Conservation (phyloP, 2,797 vertebrate genomes). For the Tragopan temminckii region DNA sequence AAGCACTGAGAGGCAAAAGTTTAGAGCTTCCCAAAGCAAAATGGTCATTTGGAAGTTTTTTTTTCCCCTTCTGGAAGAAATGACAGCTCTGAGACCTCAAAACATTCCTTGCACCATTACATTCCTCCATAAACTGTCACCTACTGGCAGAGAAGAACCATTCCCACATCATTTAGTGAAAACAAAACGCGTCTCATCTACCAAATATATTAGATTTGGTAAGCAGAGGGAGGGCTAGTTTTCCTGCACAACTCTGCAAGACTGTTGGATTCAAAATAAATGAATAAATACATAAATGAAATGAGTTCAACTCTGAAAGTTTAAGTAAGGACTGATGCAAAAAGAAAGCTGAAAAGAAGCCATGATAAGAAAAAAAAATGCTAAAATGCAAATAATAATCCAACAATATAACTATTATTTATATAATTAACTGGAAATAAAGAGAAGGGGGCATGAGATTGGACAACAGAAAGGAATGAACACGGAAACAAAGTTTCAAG, state of each 20-base stretch:
- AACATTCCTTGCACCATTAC: neutral
- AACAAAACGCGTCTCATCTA: neutral
- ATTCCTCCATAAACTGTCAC: too few species aligned
- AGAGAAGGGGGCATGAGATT: accelerated
- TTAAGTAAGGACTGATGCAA: neutral
- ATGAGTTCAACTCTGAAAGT: neutral
- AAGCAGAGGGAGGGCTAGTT: neutral
- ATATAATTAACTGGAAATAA: neutral
- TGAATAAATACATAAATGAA: neutral
- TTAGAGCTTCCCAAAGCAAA: neutral
- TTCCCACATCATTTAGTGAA: neutral
- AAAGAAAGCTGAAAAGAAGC: neutral
- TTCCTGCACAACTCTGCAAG: neutral
- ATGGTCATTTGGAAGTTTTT: neutral
- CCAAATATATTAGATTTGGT: neutral
- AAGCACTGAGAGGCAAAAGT: neutral
- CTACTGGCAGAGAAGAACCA: neutral
- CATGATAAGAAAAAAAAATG: accelerated
- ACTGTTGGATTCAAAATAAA: neutral
- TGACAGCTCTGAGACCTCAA: accelerated
- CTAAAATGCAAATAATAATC: neutral
- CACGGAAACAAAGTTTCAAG: neutral
- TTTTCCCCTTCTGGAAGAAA: neutral
- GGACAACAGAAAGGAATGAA: neutral
- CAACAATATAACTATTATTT: neutral